Base-by-base conservation (phyloP, 2,888 invertebrate genomes). In the Cataglyphis cursor region DNA sequence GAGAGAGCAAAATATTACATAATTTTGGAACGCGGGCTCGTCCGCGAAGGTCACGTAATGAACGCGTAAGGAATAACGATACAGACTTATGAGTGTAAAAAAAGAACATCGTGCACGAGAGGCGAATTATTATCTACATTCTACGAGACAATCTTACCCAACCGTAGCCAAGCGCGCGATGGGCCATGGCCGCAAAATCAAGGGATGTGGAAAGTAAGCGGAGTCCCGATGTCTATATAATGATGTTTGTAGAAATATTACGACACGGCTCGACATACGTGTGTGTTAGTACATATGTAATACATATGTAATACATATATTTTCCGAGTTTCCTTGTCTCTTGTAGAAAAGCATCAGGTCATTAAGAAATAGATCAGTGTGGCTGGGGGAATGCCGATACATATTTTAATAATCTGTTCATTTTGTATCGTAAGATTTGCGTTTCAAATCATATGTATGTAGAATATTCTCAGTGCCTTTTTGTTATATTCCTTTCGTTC, bases 121-220 rank as follows among this genome's bases (percentile, higher is more conserved):
- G 54, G n/a, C 44, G 24, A 80, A 80, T 80, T 80, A 80, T 80
- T 80, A 72, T 72, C 59, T 41, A 44, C 18, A 78, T 72, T 57
- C 6, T 48, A 59, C 21, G 18, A 41, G 31, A 6, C 35, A 2
- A 35, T 24, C 44, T 80, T 80, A 61, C 35, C n/a, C 74, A 80
- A 80, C 21, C 6, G 6, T 12, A n/a, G 3, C 28, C 10, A 66
- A 44, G 28, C 41, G 65, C 28, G 38, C 54, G 68, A 76, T 68
- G 41, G 57, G 57, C 73, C 78, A 78, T 72, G 78, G 73, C 73
- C 74, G 59, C 73, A 59, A 78, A 72, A 70, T 68, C 38, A 64
- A 76, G 76, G 41, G 41, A 24, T 38, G 28, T 54, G 62, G 64
- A 74, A 64, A 57, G 62, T 12, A 74, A 28, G 31, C 12, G 35